Conservation (phyloP, 2,113 vertebrate genomes). For the Tricholaema leucomelas region DNA sequence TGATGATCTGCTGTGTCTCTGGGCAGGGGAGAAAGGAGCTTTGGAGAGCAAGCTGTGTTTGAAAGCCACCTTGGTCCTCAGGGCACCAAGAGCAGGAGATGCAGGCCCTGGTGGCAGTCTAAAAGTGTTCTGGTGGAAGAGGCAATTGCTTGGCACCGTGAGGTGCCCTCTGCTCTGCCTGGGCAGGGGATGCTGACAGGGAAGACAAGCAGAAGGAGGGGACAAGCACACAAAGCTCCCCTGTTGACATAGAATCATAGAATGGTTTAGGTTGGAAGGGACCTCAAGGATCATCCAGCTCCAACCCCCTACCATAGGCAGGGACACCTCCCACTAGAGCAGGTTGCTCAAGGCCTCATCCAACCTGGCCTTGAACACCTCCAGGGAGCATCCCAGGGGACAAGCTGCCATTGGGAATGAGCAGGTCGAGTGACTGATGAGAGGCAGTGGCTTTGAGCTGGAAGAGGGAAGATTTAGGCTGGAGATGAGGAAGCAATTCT, state of each 20-base stretch:
- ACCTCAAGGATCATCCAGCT: too few relatives aligned
- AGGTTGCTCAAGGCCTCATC: too few relatives aligned
- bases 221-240: accelerated
- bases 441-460: too few relatives aligned
- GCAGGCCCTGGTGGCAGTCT: accelerated
- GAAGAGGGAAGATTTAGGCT: too few relatives aligned
- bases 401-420: not conserved
- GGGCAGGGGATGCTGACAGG: not conserved
- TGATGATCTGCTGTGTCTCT: not conserved
- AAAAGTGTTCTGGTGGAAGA: not conserved
- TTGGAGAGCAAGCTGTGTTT: not conserved
- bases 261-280: too few relatives aligned
- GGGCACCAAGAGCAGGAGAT: not conserved
- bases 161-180: accelerated
- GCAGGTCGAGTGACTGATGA: not conserved
- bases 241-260: too few relatives aligned
- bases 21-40: not conserved
- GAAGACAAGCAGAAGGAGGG: not conserved
- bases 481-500: too few relatives aligned
- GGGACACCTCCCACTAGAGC: too few relatives aligned
- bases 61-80: not conserved
- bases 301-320: too few relatives aligned
- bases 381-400: too few relatives aligned
- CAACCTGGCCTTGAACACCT: too few relatives aligned
- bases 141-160: not conserved